Evolutionary conservation across 2,888 invertebrate species (phyloP).

Genomic region (Meiosimyza decipiens): DNA sequence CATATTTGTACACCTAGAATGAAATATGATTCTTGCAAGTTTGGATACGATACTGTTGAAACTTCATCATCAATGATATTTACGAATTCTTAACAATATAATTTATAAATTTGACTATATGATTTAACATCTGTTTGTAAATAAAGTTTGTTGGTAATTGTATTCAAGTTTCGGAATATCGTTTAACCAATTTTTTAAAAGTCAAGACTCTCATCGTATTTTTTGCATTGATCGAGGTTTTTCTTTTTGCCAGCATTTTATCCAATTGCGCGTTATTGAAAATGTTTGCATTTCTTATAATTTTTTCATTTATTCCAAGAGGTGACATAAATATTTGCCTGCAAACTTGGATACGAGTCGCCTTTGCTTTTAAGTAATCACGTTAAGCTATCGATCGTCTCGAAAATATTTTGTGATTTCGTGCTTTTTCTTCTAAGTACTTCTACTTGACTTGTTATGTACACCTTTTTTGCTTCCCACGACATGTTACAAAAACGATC

Average conservation of each 20-base stretch:
- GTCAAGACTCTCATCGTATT: slow-evolving; percentile 21
- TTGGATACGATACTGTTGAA: slow-evolving; percentile 13
- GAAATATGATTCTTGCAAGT: background rate
- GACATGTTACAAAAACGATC: slow-evolving; percentile 35
- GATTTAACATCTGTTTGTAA: slow-evolving; percentile 30
- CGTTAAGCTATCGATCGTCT: slow-evolving; percentile 14
- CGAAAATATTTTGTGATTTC: slow-evolving; percentile 22
- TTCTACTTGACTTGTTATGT: slow-evolving; percentile 28
- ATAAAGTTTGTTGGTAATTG: slow-evolving; percentile 12
- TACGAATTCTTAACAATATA: slow-evolving; percentile 26
- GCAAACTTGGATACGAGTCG: slow-evolving; percentile 27
- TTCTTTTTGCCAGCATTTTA: slow-evolving; percentile 25
- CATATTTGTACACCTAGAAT: too few relatives aligned
- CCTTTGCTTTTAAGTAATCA: slow-evolving; percentile 26
- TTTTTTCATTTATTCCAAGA: slow-evolving; percentile 30
- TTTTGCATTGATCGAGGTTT: slow-evolving; percentile 30
- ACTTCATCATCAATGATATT: background rate
- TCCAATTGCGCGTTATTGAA: slow-evolving; percentile 24
- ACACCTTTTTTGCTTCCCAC: slow-evolving; percentile 25
- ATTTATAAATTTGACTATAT: slow-evolving; percentile 22
- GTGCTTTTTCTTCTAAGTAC: slow-evolving; percentile 12
- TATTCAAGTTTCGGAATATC: slow-evolving; percentile 6
- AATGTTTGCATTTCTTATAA: slow-evolving; percentile 24
- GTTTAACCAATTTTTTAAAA: slow-evolving; percentile 18
- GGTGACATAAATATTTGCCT: slow-evolving; percentile 23